phyloP scores from a whole-genome alignment of 2,888 invertebrate species.

The Germaria angustata region DNA sequence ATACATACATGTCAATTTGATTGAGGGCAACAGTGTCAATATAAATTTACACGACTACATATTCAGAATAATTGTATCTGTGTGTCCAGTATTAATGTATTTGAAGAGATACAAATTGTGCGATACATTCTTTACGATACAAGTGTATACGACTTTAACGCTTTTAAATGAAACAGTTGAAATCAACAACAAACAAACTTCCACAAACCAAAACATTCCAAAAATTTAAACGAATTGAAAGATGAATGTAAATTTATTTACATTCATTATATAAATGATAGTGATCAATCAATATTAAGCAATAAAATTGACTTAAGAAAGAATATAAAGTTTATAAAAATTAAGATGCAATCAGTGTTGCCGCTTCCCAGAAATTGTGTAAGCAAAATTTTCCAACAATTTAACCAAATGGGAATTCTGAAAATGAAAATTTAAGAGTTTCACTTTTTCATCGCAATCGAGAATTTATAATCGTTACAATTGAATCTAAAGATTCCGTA shows the following conservation, averaged over 20 bases:
- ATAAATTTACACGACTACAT: constrained; percentile 18
- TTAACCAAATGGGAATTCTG: too few species aligned
- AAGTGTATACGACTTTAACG: constrained; percentile 20
- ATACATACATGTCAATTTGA: constrained; percentile 60
- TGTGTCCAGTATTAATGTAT: not conserved
- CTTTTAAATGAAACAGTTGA: not conserved
- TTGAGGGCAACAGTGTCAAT: constrained; percentile 63
- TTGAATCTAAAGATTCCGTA: too few species aligned
- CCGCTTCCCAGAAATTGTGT: too few species aligned
- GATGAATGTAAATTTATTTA: constrained; percentile 22
- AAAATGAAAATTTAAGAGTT: too few species aligned
- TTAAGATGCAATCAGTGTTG: not conserved
- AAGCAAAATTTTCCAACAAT: too few species aligned
- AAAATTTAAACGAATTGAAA: not conserved
- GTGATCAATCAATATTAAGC: constrained; percentile 42
- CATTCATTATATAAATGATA: not conserved
- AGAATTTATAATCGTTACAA: too few species aligned
- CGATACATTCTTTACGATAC: not conserved
- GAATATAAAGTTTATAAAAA: not conserved
- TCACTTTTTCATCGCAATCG: too few species aligned
- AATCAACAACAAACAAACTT: not conserved
- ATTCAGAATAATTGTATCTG: not conserved
- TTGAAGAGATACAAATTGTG: not conserved
- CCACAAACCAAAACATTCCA: not conserved
- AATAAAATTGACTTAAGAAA: constrained; percentile 18